These are phyloP conservation scores for Dascillus cervinus DNA, from an alignment of 2,888 invertebrate species.

Conservation along the genomic window DNA sequence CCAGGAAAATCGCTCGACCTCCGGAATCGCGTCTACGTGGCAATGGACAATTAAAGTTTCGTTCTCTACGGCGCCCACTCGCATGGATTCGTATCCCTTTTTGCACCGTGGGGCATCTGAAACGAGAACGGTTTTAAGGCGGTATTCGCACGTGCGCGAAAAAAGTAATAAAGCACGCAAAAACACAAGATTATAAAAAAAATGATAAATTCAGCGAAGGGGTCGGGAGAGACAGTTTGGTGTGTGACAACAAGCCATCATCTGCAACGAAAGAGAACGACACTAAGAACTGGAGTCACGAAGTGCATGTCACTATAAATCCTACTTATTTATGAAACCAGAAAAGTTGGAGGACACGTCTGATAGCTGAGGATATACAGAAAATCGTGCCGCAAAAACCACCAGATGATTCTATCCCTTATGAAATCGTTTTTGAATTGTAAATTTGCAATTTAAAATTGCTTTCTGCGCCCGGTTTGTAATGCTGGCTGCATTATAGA, in stretches of 20 bases:
- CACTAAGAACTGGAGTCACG: constrained; percentile 35
- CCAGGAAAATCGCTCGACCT: constrained; percentile 71
- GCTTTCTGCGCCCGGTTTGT: no score
- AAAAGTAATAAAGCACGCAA: neutral
- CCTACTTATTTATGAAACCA: constrained; percentile 41
- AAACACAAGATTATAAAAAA: constrained; percentile 10
- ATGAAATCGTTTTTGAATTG: constrained; percentile 13
- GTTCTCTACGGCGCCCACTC: constrained; percentile 64
- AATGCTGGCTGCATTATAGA: no score
- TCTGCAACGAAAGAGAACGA: constrained; percentile 32
- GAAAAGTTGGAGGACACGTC: constrained; percentile 33
- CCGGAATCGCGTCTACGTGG: constrained; percentile 73
- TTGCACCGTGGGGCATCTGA: constrained; percentile 73
- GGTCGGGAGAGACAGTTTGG: no score
- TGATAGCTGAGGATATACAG: constrained; percentile 29
- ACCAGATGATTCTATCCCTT: constrained; percentile 22
- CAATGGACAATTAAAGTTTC: constrained; percentile 69
- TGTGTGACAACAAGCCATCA: constrained; percentile 35
- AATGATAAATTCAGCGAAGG: constrained; percentile 22
- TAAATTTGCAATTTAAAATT: constrained; percentile 6
- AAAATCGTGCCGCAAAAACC: constrained; percentile 23
- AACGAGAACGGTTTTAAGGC: constrained; percentile 10
- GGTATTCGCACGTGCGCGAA: neutral
- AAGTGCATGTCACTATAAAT: constrained; percentile 41
- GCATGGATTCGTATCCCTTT: constrained; percentile 60